These are phyloP conservation scores for Gobio occitaniae DNA, from an alignment of 2,797 vertebrate genomes.

Conservation along the genomic window DNA sequence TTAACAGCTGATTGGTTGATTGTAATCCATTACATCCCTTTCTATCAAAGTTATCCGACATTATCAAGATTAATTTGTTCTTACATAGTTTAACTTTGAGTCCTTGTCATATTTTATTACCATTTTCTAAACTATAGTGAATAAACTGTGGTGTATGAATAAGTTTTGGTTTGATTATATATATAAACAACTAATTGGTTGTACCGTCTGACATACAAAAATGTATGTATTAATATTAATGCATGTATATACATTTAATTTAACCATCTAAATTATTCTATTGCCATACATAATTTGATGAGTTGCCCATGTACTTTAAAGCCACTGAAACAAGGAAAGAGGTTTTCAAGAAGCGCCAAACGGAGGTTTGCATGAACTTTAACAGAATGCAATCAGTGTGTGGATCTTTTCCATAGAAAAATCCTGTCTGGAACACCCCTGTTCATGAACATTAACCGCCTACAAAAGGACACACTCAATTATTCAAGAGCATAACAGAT, in stretches of 20 bases:
- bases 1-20: no score
- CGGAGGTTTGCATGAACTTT: background rate
- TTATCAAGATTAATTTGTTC: no score
- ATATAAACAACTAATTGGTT: no score
- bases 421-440: background rate
- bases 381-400: background rate
- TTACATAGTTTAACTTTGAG: no score
- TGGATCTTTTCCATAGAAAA: background rate
- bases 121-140: no score
- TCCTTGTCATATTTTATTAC: no score
- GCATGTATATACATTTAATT: background rate
- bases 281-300: background rate
- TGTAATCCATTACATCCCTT: no score
- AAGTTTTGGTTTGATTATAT: no score
- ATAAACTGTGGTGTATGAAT: no score
- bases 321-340: background rate
- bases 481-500: conserved; percentile 14
- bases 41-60: no score
- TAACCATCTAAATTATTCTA: background rate
- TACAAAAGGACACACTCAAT: conserved; percentile 6
- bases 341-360: background rate
- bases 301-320: background rate
- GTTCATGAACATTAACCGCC: background rate
- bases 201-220: no score
- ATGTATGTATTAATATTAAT: no score